Base-by-base conservation (phyloP, 2,113 vertebrate genomes). In the Malurus cyaneus region DNA sequence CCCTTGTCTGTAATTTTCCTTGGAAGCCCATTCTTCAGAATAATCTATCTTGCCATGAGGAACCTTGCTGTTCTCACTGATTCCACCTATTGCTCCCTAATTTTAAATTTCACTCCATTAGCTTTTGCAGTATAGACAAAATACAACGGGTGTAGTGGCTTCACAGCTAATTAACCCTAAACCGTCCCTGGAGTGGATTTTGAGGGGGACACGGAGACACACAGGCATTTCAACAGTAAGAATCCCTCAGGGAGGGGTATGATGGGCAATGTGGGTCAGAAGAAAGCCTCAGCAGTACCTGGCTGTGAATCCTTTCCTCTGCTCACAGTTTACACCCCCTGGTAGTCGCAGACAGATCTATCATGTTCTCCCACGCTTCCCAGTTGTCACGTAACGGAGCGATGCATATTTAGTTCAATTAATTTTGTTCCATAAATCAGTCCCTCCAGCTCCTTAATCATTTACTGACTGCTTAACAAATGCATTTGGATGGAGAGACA, bases 401-500 rank as follows among this genome's bases (percentile, higher is more conserved):
- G 3, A 93, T 71, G 88, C 86, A 79, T 90, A 96, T 96, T 96
- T 96, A 97, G 88, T 59, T 86, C 93, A 90, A 95, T 95, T 96
- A 96, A 94, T 95, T 94, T 88, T 52, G 67, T 82, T 96, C 90
- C 92, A 92, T 88, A 92, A 95, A 96, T 95, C 93, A 95, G 72
- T 64, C 76, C 77, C 69, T 95, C 88, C 92, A 96, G 90, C 92
- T 96, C 92, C 94, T 96, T 97, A 96, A 96, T 97, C 90, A 97
- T 95, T 93, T 94, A 74, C 82, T 90, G 93, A 96, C 94, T 97
- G 76, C 92, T 96, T 95, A 94, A 93, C 93, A 96, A 93, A 93
- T 70, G 57, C 88, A 92, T 96, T 80, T 83, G 76, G 94, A 92
- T 88, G 82, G 93, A 90, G 90, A 96, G 69, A 94, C 88, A 79